Percentiles rank a stretch among this genome's conserved stretches.
Evolutionary conservation across 1,140 invertebrate species (phyloP).

Genomic region (Sinella curviseta): DNA sequence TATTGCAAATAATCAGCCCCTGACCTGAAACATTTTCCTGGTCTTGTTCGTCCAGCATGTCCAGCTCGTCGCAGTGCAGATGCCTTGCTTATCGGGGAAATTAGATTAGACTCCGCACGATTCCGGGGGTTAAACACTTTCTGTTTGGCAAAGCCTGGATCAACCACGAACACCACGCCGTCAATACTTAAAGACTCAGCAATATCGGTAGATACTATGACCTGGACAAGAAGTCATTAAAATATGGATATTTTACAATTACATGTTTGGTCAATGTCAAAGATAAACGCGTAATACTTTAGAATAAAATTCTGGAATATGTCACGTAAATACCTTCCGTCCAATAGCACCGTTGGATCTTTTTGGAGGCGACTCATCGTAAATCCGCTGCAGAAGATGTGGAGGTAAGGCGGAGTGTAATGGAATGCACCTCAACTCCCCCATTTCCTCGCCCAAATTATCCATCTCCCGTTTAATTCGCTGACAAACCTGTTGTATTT

Average conservation of each 20-base stretch:
- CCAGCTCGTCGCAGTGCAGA: slow-evolving; percentile 97
- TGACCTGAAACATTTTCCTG: slow-evolving; percentile 80
- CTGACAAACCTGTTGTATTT: slow-evolving; percentile 99
- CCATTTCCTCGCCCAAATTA: slow-evolving; percentile 92
- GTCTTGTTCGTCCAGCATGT: slow-evolving; percentile 91
- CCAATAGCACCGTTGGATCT: slow-evolving; percentile 93
- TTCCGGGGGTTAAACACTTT: slow-evolving; percentile 98
- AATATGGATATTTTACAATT: slow-evolving; percentile 12
- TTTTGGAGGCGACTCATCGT: slow-evolving; percentile 90
- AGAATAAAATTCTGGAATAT: background rate
- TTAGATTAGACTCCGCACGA: slow-evolving; percentile 93
- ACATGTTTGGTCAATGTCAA: background rate
- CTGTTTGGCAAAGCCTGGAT: slow-evolving; percentile 99
- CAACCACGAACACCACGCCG: slow-evolving; percentile 99
- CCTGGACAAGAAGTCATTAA: slow-evolving; percentile 46
- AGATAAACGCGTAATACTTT: too few species aligned
- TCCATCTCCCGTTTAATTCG: slow-evolving; percentile 95
- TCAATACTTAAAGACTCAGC: slow-evolving; percentile 99
- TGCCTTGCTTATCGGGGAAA: slow-evolving; percentile 98
- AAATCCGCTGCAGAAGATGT: slow-evolving; percentile 95
- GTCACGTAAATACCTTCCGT: slow-evolving; percentile 63
- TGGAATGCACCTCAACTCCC: slow-evolving; percentile 97
- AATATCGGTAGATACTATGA: slow-evolving; percentile 98
- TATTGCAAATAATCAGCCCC: too few species aligned
- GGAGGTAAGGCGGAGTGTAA: slow-evolving; percentile 97